Evolutionary conservation across 2,888 invertebrate genomes (phyloP).

Genomic region (Apamea crenata): DNA sequence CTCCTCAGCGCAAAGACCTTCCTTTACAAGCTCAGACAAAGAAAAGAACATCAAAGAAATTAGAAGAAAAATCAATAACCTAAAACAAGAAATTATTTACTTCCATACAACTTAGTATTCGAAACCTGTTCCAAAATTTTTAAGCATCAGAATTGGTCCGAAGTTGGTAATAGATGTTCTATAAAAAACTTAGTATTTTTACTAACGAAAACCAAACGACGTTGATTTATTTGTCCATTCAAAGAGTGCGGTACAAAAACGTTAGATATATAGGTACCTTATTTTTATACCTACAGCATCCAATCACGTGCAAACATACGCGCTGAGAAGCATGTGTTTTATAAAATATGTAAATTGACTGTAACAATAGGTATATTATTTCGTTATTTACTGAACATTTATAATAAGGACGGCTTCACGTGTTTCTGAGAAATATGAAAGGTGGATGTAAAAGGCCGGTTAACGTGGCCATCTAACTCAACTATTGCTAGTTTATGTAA

Average conservation of each 20-base stretch:
- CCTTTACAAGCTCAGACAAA: not conserved
- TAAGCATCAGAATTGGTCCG: not conserved
- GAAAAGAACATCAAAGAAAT: not conserved
- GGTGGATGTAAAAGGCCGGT: not conserved
- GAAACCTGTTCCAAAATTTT: not conserved
- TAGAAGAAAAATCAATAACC: not conserved
- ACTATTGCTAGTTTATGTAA: too few relatives aligned
- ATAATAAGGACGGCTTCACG: conserved; percentile 25
- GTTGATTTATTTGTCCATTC: not conserved
- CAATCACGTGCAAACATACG: conserved; percentile 48
- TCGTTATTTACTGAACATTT: conserved; percentile 49
- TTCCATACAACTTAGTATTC: not conserved
- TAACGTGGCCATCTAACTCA: not conserved
- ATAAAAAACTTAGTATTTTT: not conserved
- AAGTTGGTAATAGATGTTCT: not conserved
- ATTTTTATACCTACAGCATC: conserved; percentile 19
- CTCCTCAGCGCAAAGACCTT: not conserved
- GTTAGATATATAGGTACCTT: not conserved
- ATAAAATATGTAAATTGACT: conserved; percentile 62
- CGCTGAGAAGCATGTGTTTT: conserved; percentile 41
- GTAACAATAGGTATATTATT: conserved; percentile 47
- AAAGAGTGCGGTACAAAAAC: not conserved
- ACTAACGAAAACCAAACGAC: not conserved
- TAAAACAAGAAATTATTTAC: not conserved
- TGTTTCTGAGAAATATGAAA: conserved; percentile 28